Conservation (phyloP, 1,140 invertebrate genomes). For the Drosophila cardini region DNA sequence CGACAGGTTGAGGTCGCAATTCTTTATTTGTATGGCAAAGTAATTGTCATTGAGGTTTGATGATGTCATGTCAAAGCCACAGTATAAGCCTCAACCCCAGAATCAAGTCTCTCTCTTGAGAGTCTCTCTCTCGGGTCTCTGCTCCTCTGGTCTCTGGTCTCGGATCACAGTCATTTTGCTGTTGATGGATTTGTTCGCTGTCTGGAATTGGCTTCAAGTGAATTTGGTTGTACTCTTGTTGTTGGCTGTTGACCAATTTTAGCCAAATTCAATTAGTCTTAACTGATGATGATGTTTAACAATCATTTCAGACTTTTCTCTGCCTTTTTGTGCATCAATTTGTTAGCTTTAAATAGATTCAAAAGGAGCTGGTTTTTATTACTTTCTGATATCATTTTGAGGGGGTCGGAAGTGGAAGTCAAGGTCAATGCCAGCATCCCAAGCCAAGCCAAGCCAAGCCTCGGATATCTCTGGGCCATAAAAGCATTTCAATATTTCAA, state of each 20-base stretch:
- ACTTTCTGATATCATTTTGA: constrained; percentile 58
- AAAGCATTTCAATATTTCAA: constrained; percentile 36
- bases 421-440: constrained; percentile 55
- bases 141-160: constrained; percentile 25
- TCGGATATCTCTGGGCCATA: constrained; percentile 21
- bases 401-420: constrained; percentile 48
- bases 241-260: constrained; percentile 71
- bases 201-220: constrained; percentile 44
- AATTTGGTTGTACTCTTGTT: constrained; percentile 47
- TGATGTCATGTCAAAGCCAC: constrained; percentile 66
- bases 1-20: constrained; percentile 66
- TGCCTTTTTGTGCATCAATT: constrained; percentile 9
- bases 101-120: constrained; percentile 6
- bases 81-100: constrained; percentile 50
- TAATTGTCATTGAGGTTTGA: constrained; percentile 65
- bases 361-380: constrained; percentile 43
- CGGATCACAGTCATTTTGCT: constrained; percentile 13
- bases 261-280: constrained; percentile 77
- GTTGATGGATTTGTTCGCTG: constrained; percentile 75
- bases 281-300: constrained; percentile 57
- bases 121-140: too few species aligned
- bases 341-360: constrained; percentile 52
- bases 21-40: constrained; percentile 70
- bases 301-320: constrained; percentile 5
- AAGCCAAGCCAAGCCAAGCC: constrained; percentile 39